Percentiles rank a stretch among this genome's conserved stretches.
Conservation (phyloP, 2,888 invertebrate species). For the Tupiocoris notatus region DNA sequence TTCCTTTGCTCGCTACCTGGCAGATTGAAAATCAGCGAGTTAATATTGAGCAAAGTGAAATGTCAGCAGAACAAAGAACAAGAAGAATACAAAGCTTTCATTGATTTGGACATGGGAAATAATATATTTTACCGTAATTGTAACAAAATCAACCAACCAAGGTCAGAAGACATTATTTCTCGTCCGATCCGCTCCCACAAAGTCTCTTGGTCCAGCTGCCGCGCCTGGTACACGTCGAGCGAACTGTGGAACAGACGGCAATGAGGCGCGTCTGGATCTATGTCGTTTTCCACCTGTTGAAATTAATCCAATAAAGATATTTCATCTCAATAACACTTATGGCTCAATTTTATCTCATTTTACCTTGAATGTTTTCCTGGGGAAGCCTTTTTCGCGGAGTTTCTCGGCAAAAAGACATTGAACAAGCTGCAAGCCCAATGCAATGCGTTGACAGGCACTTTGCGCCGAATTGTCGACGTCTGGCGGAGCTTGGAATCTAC, state of each 20-base stretch:
- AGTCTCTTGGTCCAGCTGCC: slow-evolving; percentile 71
- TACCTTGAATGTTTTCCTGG: slow-evolving; percentile 77
- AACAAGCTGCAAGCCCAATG: slow-evolving; percentile 73
- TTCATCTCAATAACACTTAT: not conserved
- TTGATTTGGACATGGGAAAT: no score
- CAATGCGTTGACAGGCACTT: slow-evolving; percentile 73
- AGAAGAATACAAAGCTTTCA: no score
- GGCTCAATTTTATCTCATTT: no score
- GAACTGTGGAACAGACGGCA: slow-evolving; percentile 74
- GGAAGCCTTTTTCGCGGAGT: slow-evolving; percentile 73
- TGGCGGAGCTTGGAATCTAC: slow-evolving; percentile 53
- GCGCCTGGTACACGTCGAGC: slow-evolving; percentile 68
- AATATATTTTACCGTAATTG: no score
- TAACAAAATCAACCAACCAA: slow-evolving; percentile 50
- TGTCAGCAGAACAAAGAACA: no score
- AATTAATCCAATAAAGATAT: not conserved
- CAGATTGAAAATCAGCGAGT: slow-evolving; percentile 51
- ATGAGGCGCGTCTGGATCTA: slow-evolving; percentile 54
- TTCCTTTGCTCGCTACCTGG: slow-evolving; percentile 66
- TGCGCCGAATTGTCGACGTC: slow-evolving; percentile 65
- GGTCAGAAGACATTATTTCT: slow-evolving; percentile 72
- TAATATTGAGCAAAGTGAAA: no score
- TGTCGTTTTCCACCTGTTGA: slow-evolving; percentile 67
- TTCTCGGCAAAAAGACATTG: slow-evolving; percentile 88
- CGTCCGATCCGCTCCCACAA: slow-evolving; percentile 83